Conservation (phyloP, 1,140 invertebrate genomes). For the Atta colombica region DNA sequence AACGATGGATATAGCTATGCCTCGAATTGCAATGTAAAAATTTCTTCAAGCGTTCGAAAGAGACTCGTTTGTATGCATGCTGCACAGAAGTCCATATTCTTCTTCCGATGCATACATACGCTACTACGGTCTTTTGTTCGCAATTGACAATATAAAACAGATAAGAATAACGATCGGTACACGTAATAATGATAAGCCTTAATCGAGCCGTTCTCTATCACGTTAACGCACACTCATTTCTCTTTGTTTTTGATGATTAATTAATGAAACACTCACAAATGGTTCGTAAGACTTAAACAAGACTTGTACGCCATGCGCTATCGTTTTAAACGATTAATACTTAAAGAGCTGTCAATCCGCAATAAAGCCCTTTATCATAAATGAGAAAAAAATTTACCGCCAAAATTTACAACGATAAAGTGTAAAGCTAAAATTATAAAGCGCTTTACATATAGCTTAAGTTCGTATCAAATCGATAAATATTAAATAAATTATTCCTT, state of each 20-base stretch:
- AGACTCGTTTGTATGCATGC: slow-evolving; percentile 11
- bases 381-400: slow-evolving; percentile 32
- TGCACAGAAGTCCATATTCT: slow-evolving; percentile 24
- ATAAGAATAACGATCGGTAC: slow-evolving; percentile 33
- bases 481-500: slow-evolving; percentile 43
- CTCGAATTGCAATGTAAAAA: slow-evolving; percentile 17
- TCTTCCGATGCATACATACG: neutral
- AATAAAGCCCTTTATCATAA: slow-evolving; percentile 44
- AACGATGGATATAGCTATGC: slow-evolving; percentile 48
- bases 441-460: slow-evolving; percentile 25
- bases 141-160: slow-evolving; percentile 28
- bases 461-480: slow-evolving; percentile 21
- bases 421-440: slow-evolving; percentile 46
- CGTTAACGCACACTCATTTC: slow-evolving; percentile 31
- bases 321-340: slow-evolving; percentile 41
- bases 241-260: slow-evolving; percentile 1
- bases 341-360: slow-evolving; percentile 6
- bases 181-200: slow-evolving; percentile 26
- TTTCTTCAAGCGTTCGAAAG: slow-evolving; percentile 24
- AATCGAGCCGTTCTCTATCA: slow-evolving; percentile 21
- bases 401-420: slow-evolving; percentile 6
- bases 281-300: slow-evolving; percentile 9
- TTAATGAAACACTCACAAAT: slow-evolving; percentile 11
- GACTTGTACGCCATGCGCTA: slow-evolving; percentile 30
- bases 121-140: slow-evolving; percentile 28